Percentiles rank a stretch among this genome's conserved stretches.
Evolutionary conservation across 2,888 invertebrate genomes (phyloP).

Genomic region (Plebejus melissa): DNA sequence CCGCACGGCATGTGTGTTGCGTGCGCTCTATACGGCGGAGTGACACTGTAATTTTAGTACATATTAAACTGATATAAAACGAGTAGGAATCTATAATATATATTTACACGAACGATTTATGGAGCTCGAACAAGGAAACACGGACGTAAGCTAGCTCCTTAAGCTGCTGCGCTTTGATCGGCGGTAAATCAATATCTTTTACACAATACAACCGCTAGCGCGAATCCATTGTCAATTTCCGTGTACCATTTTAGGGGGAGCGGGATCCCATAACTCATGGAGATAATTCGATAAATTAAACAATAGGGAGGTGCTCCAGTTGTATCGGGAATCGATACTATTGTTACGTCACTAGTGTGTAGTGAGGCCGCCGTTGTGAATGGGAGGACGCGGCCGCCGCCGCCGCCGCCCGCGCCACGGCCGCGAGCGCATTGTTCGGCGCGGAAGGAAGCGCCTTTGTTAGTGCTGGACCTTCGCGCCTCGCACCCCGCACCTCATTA

Average conservation of each 20-base stretch:
- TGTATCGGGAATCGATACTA: conserved; percentile 34
- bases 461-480: background rate
- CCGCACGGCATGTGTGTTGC: background rate
- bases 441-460: conserved; percentile 62
- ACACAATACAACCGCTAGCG: conserved; percentile 4
- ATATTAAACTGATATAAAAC: background rate
- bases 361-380: conserved; percentile 46
- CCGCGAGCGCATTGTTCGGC: conserved; percentile 59
- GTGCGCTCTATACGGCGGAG: background rate
- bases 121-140: background rate
- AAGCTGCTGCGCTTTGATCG: background rate
- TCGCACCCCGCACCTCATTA: background rate
- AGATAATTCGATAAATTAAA: conserved; percentile 27
- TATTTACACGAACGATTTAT: background rate
- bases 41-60: background rate
- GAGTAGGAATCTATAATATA: background rate
- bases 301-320: conserved; percentile 32
- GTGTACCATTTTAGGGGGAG: conserved; percentile 18
- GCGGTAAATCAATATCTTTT: background rate
- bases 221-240: conserved; percentile 4
- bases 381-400: conserved; percentile 53
- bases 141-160: background rate
- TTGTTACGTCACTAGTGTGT: conserved; percentile 38
- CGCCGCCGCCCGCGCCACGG: background rate
- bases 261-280: conserved; percentile 17